Percentiles rank a stretch among this genome's conserved stretches.
Evolutionary conservation across 92 coral and sea anemone species (phyloP).

Genomic region (Pocillopora grandis): DNA sequence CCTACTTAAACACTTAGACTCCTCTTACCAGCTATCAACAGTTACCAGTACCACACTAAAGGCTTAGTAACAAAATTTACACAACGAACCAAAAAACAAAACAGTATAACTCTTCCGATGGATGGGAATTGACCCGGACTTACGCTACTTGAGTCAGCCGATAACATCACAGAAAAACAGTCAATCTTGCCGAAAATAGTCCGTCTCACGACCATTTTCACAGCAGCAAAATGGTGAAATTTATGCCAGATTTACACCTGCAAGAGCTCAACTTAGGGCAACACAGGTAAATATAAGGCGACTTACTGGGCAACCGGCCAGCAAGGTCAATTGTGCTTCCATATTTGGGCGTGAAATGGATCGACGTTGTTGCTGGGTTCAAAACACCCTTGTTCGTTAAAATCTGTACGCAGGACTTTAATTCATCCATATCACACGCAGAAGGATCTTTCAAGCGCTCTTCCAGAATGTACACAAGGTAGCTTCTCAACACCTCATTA

Average conservation of each 20-base stretch:
- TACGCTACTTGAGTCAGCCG: too few relatives aligned
- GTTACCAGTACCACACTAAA: too few relatives aligned
- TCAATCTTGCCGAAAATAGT: too few relatives aligned
- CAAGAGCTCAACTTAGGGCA: too few relatives aligned
- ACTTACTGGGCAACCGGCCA: constrained; percentile 72
- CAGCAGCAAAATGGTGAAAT: neutral
- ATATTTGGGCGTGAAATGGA: constrained; percentile 78
- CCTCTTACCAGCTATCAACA: too few relatives aligned
- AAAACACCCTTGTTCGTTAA: constrained; percentile 75
- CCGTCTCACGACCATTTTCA: too few relatives aligned
- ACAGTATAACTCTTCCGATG: too few relatives aligned
- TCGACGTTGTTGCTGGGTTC: constrained; percentile 69
- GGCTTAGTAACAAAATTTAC: too few relatives aligned
- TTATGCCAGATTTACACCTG: neutral
- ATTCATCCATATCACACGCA: constrained; percentile 76
- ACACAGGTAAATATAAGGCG: neutral
- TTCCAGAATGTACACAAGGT: constrained; percentile 72
- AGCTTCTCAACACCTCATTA: constrained; percentile 61
- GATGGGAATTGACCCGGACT: too few relatives aligned
- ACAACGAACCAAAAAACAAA: too few relatives aligned
- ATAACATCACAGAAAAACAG: too few relatives aligned
- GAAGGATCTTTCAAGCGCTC: constrained; percentile 62
- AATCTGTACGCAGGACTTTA: constrained; percentile 73
- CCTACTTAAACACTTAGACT: too few relatives aligned
- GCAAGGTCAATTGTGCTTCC: constrained; percentile 76